Evolutionary conservation across 2,113 vertebrate genomes (phyloP), one percentile per base, ranked within the genome.

Genomic region (Lycaon pictus): DNA sequence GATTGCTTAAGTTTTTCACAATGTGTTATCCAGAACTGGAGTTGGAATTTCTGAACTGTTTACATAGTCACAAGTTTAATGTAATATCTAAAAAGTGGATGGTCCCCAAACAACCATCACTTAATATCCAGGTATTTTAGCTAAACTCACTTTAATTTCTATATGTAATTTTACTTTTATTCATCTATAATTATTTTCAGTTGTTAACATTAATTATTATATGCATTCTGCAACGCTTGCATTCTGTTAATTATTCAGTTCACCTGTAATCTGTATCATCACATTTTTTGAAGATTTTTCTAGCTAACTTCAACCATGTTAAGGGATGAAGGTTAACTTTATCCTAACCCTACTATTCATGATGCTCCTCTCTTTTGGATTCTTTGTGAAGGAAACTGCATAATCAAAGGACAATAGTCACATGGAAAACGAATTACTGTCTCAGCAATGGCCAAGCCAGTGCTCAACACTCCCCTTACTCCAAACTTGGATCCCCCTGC

Each of bases 1-100:
- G 48, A 86, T 48, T 87, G n/a, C 12, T 29, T 95, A 86, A 25
- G 2, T 48, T 87, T 95, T 96, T 93, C 15, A 88, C 2, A 55
- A 25, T 83, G 1, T 93, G 20, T 69, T 93, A 85, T 32, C 4
- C 32, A 92, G 37, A 72, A 56, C 3, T 95, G 9, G 23, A 86
- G 13, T 43, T 86, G 74, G 11, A 84, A n/a, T 88, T 95, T 56
- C 48, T 95, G 58, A 90, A 90, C 86, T 81, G 15, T 90, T 63
- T 92, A 65, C 71, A 77, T 69, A 16, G 4, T 96, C 27, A 80
- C 5, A 93, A 80, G 13, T 69, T 62, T 93, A 88, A 92, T 11
- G 9, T 5, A 88, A 76, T 43, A 35, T 16, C 53, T 65, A 77
- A 83, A 84, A 63, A 77, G 4, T 53, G 86, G 15, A 51, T 77